phyloP scores from a whole-genome alignment of 2,797 vertebrate genomes.

The Tragelaphus oryx region DNA sequence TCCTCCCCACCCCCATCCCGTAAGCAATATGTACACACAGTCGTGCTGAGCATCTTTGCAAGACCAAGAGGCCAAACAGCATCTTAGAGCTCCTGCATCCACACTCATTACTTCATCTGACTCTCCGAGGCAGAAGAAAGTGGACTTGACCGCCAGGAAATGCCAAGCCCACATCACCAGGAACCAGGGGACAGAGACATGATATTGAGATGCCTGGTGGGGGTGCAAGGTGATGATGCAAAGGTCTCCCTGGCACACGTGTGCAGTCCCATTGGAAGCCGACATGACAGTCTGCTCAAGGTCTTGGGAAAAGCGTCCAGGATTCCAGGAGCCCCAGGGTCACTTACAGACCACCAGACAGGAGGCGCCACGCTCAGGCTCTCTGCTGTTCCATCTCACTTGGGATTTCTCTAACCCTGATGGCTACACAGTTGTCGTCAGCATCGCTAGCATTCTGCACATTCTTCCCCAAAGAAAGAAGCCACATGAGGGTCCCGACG shows the following conservation, averaged over 20 bases:
- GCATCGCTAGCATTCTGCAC: neutral
- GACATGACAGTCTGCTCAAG: neutral
- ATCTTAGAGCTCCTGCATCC: neutral
- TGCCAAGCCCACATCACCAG: neutral
- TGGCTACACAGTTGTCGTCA: fast-evolving
- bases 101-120: neutral
- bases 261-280: neutral
- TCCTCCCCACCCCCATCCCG: neutral
- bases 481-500: neutral
- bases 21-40: fast-evolving
- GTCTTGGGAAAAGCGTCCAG: neutral
- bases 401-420: neutral
- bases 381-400: neutral
- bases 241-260: neutral
- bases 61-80: neutral
- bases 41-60: neutral
- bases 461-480: neutral
- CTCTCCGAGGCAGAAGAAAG: neutral
- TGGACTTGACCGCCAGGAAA: fast-evolving
- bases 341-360: neutral
- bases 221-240: too few relatives aligned
- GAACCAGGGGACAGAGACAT: neutral
- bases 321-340: neutral
- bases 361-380: neutral
- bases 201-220: neutral